Conservation (phyloP, 2,888 invertebrate species). For the Odontocolon sp. region DNA sequence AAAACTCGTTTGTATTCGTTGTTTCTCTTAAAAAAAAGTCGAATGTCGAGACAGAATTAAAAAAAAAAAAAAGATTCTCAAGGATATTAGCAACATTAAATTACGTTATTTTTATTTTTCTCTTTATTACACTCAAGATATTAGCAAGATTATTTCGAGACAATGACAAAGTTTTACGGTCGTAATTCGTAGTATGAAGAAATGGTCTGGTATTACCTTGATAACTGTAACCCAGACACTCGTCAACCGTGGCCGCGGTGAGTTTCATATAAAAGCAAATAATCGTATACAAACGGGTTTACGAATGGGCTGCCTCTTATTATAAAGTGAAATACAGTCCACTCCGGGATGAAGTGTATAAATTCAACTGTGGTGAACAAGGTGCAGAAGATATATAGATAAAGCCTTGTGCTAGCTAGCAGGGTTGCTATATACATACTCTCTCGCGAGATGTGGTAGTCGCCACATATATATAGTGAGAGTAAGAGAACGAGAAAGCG, state of each 20-base stretch:
- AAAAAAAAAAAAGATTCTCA: not conserved
- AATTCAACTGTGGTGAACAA: constrained; percentile 47
- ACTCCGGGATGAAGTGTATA: constrained; percentile 58
- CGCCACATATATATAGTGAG: too few relatives aligned
- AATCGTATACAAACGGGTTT: constrained; percentile 62
- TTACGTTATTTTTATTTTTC: not conserved
- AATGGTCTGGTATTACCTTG: constrained; percentile 41
- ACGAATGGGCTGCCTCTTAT: constrained; percentile 61
- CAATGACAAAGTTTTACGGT: constrained; percentile 54
- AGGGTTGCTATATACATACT: too few relatives aligned
- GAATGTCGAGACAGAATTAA: not conserved
- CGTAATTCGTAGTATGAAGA: constrained; percentile 52
- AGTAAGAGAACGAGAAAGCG: constrained; percentile 33
- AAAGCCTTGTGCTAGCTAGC: too few relatives aligned
- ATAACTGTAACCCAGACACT: constrained; percentile 42
- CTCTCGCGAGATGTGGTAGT: too few relatives aligned
- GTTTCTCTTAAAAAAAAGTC: not conserved
- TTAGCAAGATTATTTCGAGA: constrained; percentile 34
- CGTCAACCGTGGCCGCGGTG: constrained; percentile 32
- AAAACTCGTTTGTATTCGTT: constrained; percentile 11
- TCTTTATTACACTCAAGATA: too few relatives aligned
- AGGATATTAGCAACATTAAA: not conserved
- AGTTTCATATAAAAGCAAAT: constrained; percentile 56
- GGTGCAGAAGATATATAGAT: constrained; percentile 43
- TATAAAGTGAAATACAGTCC: constrained; percentile 64